Base-by-base conservation (phyloP, 2,113 vertebrate species). In the Tauraco erythrolophus region DNA sequence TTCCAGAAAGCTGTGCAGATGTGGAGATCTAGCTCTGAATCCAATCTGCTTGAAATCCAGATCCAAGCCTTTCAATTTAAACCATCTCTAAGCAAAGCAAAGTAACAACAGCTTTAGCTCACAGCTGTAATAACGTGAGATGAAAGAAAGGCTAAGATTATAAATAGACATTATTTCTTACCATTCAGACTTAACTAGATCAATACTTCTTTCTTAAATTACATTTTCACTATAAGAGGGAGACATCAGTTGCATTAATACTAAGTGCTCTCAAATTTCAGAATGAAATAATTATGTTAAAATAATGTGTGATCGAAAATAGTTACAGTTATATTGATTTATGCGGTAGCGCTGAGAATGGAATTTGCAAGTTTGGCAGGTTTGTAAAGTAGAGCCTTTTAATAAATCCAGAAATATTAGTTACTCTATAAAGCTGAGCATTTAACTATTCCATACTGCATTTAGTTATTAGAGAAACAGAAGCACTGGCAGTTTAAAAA, bases 241-340 rank as follows among this genome's bases (percentile, higher is more conserved):
- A 69, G 33, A 77, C 43, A 68, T 84, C 77, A 45, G 33, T 81
- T 62, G 18, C 50, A 68, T 88, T 97, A 93, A 78, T 81, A 64
- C 25, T 94, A 96, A 95, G 89, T 95, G 71, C 8, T 90, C 18
- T n/a, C 60, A 87, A 95, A 95, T 92, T 97, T 94, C 72, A 86
- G 62, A 96, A 87, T 57, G 6, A 94, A 95, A 94, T 81, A 87
- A 84, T 93, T 92, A 41, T 30, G 62, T 93, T 92, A 95, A 89
- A 75, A 5, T 78, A 88, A 95, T 58, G 48, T 27, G 30, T 65
- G 39, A 65, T 72, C 13, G 8, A 93, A 96, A 96, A 83, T 90
- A 74, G 65, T 84, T 93, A 60, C 21, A 70, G 15, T 84, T 88
- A 78, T 74, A 95, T 81, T 97, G 95, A 95, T 95, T 93, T 95